These are phyloP conservation scores for Stegastes partitus DNA, from an alignment of 2,113 vertebrate species.

Conservation along the genomic window DNA sequence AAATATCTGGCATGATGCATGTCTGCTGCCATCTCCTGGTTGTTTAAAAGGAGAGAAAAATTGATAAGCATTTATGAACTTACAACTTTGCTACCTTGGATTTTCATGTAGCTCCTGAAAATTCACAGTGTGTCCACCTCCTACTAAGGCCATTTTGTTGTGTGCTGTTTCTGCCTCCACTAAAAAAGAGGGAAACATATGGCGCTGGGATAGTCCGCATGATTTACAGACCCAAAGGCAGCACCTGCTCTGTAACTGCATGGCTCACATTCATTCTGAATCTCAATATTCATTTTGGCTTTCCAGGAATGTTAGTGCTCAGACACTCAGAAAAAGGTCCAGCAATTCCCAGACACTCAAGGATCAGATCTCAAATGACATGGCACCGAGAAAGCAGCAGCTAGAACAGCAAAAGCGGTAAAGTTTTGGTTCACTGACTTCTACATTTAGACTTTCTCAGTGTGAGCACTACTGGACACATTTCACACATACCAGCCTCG, in stretches of 20 bases:
- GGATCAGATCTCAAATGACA: constrained; percentile 68
- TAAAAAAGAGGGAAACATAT: constrained; percentile 55
- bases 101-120: background rate
- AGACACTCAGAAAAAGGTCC: constrained; percentile 57
- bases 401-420: constrained; percentile 20
- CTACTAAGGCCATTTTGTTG: constrained; percentile 10
- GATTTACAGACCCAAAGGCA: constrained; percentile 60
- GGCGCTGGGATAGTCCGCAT: constrained; percentile 41
- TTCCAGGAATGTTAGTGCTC: constrained; percentile 75
- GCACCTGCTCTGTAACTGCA: constrained; percentile 78
- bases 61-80: background rate
- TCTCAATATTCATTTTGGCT: constrained; percentile 77
- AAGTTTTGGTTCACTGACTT: constrained; percentile 53
- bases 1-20: constrained; percentile 14
- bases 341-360: constrained; percentile 62
- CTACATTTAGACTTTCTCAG: constrained; percentile 39
- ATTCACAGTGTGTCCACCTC: background rate
- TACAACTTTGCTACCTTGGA: background rate
- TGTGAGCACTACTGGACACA: constrained; percentile 8
- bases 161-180: constrained; percentile 13
- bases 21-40: constrained; percentile 69
- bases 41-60: constrained; percentile 7
- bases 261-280: constrained; percentile 74
- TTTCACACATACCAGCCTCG: constrained; percentile 9
- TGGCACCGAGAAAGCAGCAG: constrained; percentile 47